Percentiles rank a stretch among this genome's conserved stretches.
phyloP scores from a whole-genome alignment of 2,797 vertebrate genomes.

The Arrhamphus sclerolepis region DNA sequence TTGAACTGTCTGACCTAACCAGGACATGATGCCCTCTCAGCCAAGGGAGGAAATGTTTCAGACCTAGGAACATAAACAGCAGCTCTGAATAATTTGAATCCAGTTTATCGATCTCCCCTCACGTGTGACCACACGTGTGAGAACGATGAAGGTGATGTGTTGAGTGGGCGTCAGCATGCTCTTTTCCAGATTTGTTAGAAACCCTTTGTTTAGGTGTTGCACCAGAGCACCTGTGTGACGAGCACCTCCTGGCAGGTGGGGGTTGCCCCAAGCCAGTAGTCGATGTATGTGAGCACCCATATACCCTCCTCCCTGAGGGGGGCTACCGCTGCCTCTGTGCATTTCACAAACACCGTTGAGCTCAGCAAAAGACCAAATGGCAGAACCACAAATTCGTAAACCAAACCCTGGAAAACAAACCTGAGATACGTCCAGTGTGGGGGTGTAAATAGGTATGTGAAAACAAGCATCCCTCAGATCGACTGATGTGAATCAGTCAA shows the following conservation, averaged over 20 bases:
- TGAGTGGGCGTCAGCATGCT: neutral
- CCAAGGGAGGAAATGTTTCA: too few relatives aligned
- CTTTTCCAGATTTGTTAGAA: neutral
- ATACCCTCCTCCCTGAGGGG: neutral
- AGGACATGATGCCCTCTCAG: neutral
- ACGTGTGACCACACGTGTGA: neutral
- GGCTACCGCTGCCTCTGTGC: constrained; percentile 1
- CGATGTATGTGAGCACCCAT: neutral
- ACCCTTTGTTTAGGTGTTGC: neutral
- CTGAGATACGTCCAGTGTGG: too few relatives aligned
- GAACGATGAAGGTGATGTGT: neutral
- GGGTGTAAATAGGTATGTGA: too few relatives aligned
- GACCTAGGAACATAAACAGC: too few relatives aligned
- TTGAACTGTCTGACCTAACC: too few relatives aligned
- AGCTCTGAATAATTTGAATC: too few relatives aligned
- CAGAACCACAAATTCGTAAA: neutral
- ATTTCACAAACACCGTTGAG: neutral
- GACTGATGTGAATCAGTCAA: too few relatives aligned
- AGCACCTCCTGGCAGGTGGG: too few relatives aligned
- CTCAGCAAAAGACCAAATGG: neutral
- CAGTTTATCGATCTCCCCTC: too few relatives aligned
- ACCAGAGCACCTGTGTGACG: neutral
- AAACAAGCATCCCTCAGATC: too few relatives aligned
- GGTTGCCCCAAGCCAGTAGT: neutral
- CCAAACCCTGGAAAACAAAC: neutral